Evolutionary conservation across 2,797 vertebrate genomes (phyloP).

Genomic region (Spinus pinus): DNA sequence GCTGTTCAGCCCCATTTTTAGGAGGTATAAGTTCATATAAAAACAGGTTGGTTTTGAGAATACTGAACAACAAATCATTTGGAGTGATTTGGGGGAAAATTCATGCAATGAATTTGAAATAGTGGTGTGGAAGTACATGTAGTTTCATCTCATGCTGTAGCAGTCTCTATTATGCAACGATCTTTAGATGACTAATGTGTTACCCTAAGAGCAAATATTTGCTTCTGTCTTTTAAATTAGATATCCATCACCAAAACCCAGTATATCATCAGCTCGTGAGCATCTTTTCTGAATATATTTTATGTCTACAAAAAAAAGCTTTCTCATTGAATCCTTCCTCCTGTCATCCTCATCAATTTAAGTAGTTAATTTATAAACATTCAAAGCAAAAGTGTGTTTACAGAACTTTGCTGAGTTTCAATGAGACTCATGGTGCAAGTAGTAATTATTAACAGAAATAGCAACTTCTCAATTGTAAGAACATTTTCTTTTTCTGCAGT

Average conservation of each 20-base stretch:
- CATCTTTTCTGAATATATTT: background rate
- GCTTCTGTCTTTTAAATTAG: background rate
- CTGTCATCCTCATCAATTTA: background rate
- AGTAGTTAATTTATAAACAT: background rate
- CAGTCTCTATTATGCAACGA: background rate
- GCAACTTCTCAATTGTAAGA: background rate
- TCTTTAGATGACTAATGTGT: background rate
- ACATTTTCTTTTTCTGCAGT: conserved; percentile 22
- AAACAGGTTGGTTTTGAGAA: background rate
- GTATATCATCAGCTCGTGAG: background rate
- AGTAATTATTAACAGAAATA: conserved; percentile 31
- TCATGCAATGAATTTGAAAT: background rate
- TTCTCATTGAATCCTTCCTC: background rate
- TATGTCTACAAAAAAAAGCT: background rate
- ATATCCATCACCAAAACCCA: background rate
- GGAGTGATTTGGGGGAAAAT: background rate
- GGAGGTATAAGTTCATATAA: background rate
- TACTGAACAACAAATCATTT: background rate
- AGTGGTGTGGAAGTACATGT: background rate
- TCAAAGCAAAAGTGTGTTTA: background rate
- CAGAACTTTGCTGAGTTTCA: background rate
- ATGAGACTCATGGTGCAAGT: background rate
- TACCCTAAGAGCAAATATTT: background rate
- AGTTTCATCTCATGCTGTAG: background rate
- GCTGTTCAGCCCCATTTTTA: background rate